Base-by-base conservation (phyloP, 2,888 invertebrate genomes). In the Magallana nippona region DNA sequence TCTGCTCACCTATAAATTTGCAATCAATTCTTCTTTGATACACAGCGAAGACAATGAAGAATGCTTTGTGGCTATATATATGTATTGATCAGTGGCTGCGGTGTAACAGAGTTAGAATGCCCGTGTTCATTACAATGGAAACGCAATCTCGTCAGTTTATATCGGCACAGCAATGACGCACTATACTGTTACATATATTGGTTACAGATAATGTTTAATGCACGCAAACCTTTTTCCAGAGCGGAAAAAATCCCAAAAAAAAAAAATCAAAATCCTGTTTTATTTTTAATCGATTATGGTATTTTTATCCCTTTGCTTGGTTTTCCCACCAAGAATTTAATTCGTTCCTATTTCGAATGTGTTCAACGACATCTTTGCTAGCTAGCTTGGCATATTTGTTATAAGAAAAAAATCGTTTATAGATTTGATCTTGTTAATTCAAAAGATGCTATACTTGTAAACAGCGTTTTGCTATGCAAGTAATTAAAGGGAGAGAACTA, bases 11-110 rank as follows among this genome's bases (percentile, higher is more conserved):
- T 71, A 71, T 71, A 27, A 71, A 71, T 13, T 27, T 32, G 13
- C 71, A 22, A 71, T 71, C 22, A 71, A 71, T 27, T 19, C 71
- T 27, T 27, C 71, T 71, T 71, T 71, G 71, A 71, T 71, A 71
- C 27, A 22, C 27, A 15, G 15, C 15, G 13, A 71, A 32, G 71
- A 71, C 71, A 71, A 71, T 27, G 22, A 71, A 27, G 71, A 71
- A 71, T 13, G 32, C 11, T 71, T 27, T 71, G 71, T 71, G 13
- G 71, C 71, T 22, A 44, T 44, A 44, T 44, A 44, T 44, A 44
- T 44, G 27, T 71, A 71, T 71, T 19, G 71, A 71, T 71, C 27
- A 71, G 22, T 27, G 71, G 22, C 32, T 71, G 22, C 44, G 32
- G 71, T 71, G 22, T 71, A 71, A 71, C 32, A 71, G 27, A 71